Conservation (phyloP, 2,888 invertebrate genomes). For the Heliconius aoede region DNA sequence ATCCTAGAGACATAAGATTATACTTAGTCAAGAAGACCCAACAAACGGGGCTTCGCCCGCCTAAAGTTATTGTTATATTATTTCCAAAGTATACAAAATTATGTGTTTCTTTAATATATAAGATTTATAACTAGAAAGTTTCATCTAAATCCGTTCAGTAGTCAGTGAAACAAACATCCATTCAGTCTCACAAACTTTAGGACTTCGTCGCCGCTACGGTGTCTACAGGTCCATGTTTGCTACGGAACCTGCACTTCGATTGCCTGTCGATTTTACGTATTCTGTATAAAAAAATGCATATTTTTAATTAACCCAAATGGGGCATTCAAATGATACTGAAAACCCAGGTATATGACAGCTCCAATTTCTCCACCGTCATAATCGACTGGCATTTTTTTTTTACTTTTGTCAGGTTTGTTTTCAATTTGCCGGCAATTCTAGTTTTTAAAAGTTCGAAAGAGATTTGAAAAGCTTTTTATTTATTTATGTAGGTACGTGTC, state of each 20-base stretch:
- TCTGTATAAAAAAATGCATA: conserved; percentile 4
- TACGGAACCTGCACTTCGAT: too few relatives aligned
- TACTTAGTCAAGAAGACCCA: too few relatives aligned
- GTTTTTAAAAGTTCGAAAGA: conserved; percentile 6
- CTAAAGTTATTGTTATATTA: too few relatives aligned
- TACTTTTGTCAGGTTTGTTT: conserved; percentile 6
- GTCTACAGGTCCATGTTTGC: not conserved
- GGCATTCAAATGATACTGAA: not conserved
- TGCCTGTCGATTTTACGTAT: too few relatives aligned
- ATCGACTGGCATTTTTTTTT: conserved; percentile 10
- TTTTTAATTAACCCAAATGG: conserved; percentile 21
- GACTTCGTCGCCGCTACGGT: not conserved
- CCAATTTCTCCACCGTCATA: conserved; percentile 17
- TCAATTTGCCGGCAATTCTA: conserved; percentile 21
- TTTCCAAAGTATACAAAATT: too few relatives aligned
- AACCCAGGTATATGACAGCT: not conserved
- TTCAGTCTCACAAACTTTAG: too few relatives aligned
- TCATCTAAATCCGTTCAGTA: too few relatives aligned
- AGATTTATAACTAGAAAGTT: too few relatives aligned
- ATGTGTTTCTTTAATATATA: too few relatives aligned
- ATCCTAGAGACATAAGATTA: too few relatives aligned
- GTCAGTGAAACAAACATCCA: too few relatives aligned
- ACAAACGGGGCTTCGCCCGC: too few relatives aligned
- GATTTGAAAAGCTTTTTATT: conserved; percentile 5
- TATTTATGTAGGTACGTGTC: not conserved